These are phyloP conservation scores for Microctenopoma stevenorrisi DNA, from an alignment of 2,797 vertebrate genomes.

Conservation along the genomic window DNA sequence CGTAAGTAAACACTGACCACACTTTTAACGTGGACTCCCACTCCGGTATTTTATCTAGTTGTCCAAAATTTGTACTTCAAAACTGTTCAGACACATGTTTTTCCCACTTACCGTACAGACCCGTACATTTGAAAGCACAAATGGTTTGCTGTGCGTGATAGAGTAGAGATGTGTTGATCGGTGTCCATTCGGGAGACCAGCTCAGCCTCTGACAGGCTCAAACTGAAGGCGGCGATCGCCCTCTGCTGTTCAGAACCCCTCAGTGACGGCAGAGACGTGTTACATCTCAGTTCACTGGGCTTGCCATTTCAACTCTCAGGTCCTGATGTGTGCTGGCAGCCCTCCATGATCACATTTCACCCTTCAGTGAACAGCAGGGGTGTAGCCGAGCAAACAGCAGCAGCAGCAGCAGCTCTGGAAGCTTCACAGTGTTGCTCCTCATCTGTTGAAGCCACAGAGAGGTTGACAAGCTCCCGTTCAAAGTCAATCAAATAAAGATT, in stretches of 20 bases:
- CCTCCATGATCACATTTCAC: slow-evolving; percentile 78
- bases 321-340: slow-evolving; percentile 76
- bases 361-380: slow-evolving; percentile 72
- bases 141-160: too few relatives aligned
- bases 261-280: slow-evolving; percentile 33
- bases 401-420: slow-evolving; percentile 45
- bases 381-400: slow-evolving; percentile 57
- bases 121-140: too few relatives aligned
- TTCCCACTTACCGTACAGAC: too few relatives aligned
- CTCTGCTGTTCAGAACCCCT: slow-evolving; percentile 59
- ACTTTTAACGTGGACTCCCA: too few relatives aligned
- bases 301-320: slow-evolving; percentile 61
- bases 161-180: too few relatives aligned
- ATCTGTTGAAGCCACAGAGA: slow-evolving; percentile 32
- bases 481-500: slow-evolving; percentile 36
- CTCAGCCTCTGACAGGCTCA: neutral
- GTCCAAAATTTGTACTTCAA: neutral
- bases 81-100: neutral
- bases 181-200: too few relatives aligned
- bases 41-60: neutral
- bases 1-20: too few relatives aligned
- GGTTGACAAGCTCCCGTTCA: slow-evolving; percentile 33
- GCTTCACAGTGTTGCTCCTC: slow-evolving; percentile 48
- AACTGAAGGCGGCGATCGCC: slow-evolving; percentile 42
- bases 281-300: slow-evolving; percentile 51